Percentiles rank a stretch among this genome's conserved stretches.
Evolutionary conservation across 2,888 invertebrate species (phyloP).

Genomic region (Eumacrocentrus americanus): DNA sequence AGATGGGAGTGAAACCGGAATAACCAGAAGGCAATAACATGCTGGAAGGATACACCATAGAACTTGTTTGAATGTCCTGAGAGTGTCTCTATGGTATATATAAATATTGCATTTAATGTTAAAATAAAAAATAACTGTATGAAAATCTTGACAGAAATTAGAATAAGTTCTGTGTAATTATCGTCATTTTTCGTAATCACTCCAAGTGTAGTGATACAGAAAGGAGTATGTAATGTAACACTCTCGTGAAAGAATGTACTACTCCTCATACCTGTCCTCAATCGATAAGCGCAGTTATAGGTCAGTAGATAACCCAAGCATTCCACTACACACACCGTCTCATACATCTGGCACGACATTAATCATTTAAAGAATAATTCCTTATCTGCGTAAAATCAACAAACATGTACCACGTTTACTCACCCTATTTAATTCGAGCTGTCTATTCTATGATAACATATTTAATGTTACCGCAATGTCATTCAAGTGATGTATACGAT

Average conservation of each 20-base stretch:
- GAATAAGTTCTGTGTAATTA: background rate
- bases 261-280: conserved; percentile 37
- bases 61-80: too few relatives aligned
- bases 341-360: background rate
- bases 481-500: too few relatives aligned
- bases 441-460: too few relatives aligned
- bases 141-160: background rate
- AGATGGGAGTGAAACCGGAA: background rate
- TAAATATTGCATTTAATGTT: background rate
- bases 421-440: background rate
- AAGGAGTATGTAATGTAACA: conserved; percentile 22
- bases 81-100: background rate
- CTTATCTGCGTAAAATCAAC: background rate
- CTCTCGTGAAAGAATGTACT: conserved; percentile 36
- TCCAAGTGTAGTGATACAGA: background rate
- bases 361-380: background rate
- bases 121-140: background rate
- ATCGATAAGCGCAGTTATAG: conserved; percentile 33
- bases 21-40: background rate
- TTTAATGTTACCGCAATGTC: too few relatives aligned
- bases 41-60: too few relatives aligned
- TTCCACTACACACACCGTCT: background rate
- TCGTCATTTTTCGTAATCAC: background rate
- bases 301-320: conserved; percentile 30
- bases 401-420: background rate